These are phyloP conservation scores for Aphis craccivora DNA, from an alignment of 1,140 invertebrate genomes.

Conservation along the genomic window DNA sequence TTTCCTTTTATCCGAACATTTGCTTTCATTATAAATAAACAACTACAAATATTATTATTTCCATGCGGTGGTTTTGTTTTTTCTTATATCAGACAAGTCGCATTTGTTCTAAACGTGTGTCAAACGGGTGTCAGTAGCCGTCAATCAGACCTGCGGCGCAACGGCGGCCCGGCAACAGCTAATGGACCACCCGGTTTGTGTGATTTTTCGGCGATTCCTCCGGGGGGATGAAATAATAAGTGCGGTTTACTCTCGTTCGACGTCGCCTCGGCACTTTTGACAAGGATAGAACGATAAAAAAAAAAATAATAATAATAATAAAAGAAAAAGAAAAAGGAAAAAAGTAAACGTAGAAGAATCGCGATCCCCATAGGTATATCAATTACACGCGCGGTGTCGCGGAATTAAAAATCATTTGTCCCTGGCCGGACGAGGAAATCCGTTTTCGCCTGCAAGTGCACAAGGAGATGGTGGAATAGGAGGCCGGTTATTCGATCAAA, in stretches of 20 bases:
- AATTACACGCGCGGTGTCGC: slow-evolving; percentile 11
- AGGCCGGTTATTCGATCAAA: slow-evolving; percentile 53
- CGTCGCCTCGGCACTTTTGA: neutral
- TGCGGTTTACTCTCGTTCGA: neutral
- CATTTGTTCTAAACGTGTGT: slow-evolving; percentile 51
- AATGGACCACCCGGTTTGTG: slow-evolving; percentile 49
- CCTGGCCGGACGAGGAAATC: slow-evolving; percentile 9
- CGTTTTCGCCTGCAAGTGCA: neutral
- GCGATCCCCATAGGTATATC: slow-evolving; percentile 30
- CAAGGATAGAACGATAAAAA: neutral
- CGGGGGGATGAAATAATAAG: slow-evolving; percentile 1
- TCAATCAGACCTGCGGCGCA: slow-evolving; percentile 19
- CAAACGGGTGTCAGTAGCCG: slow-evolving; percentile 43
- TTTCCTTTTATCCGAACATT: slow-evolving; percentile 50
- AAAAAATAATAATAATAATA: neutral
- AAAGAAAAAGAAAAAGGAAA: neutral
- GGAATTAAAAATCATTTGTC: slow-evolving; percentile 56
- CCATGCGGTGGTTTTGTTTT: slow-evolving; percentile 6
- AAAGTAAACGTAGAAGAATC: neutral
- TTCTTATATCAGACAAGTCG: slow-evolving; percentile 20
- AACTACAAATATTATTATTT: slow-evolving; percentile 48
- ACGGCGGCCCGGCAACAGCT: neutral
- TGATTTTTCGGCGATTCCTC: slow-evolving; percentile 33
- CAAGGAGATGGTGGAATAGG: neutral
- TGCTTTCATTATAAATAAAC: slow-evolving; percentile 45